These are phyloP conservation scores for Scomber scombrus DNA, from an alignment of 2,113 vertebrate genomes.

Conservation along the genomic window DNA sequence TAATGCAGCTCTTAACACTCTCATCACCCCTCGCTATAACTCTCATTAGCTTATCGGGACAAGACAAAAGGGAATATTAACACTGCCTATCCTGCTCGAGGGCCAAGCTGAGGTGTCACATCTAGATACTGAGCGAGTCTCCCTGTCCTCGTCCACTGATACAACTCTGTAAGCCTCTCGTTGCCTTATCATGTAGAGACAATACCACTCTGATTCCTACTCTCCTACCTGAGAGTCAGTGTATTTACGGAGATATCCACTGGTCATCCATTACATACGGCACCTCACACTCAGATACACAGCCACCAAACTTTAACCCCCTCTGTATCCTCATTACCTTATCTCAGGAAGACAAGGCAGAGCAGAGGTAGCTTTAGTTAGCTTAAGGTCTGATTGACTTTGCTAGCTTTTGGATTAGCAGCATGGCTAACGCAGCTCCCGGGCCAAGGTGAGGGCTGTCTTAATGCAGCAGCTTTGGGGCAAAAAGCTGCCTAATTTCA, in stretches of 20 bases:
- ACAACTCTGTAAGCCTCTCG: slow-evolving; percentile 76
- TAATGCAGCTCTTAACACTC: slow-evolving; percentile 74
- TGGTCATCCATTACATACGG: slow-evolving; percentile 72
- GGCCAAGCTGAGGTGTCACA: slow-evolving; percentile 72
- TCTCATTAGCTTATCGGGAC: slow-evolving; percentile 83
- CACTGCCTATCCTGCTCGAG: slow-evolving; percentile 54
- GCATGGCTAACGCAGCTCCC: slow-evolving; percentile 58
- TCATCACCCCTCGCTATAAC: slow-evolving; percentile 66
- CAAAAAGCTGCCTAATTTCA: slow-evolving; percentile 83
- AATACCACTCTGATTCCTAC: slow-evolving; percentile 67
- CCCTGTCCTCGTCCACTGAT: slow-evolving; percentile 66
- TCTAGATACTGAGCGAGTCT: slow-evolving; percentile 73
- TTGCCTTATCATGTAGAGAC: slow-evolving; percentile 80
- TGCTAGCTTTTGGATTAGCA: slow-evolving; percentile 78
- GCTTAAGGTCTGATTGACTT: slow-evolving; percentile 79
- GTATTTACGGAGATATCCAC: slow-evolving; percentile 67
- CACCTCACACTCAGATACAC: slow-evolving; percentile 53
- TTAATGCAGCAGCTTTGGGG: slow-evolving; percentile 80
- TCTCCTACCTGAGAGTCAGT: slow-evolving; percentile 23
- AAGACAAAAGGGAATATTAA: slow-evolving; percentile 82
- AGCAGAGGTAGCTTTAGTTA: slow-evolving; percentile 66
- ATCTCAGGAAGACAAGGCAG: slow-evolving; percentile 72
- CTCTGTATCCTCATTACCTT: slow-evolving; percentile 76
- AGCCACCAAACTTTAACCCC: slow-evolving; percentile 61
- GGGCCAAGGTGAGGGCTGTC: slow-evolving; percentile 79